Conservation (phyloP, 1,140 invertebrate genomes). For the Drosophila melanica region DNA sequence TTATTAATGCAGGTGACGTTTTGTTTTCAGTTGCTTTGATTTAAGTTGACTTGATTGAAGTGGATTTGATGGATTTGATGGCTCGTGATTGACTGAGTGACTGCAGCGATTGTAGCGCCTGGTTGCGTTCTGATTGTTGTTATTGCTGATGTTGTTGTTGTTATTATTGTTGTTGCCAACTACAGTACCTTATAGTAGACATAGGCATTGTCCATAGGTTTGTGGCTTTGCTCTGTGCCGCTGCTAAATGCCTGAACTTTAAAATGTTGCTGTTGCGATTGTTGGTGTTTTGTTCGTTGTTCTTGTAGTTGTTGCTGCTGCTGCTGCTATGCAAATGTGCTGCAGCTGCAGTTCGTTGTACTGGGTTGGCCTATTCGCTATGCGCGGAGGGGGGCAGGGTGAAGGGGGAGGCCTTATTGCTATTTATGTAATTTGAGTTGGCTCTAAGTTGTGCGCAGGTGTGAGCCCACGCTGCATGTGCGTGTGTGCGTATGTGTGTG, state of each 20-base stretch:
- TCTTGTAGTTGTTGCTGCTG: slow-evolving; percentile 16
- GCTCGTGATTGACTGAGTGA: slow-evolving; percentile 37
- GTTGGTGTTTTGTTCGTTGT: slow-evolving; percentile 28
- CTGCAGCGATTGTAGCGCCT: slow-evolving; percentile 20
- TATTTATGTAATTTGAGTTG: slow-evolving; percentile 81
- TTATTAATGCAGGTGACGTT: slow-evolving; percentile 38
- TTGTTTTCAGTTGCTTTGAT: slow-evolving; percentile 34
- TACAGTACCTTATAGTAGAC: slow-evolving; percentile 84
- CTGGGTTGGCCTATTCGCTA: slow-evolving; percentile 39
- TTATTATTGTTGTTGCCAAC: slow-evolving; percentile 24
- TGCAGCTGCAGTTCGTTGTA: slow-evolving; percentile 76
- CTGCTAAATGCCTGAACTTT: slow-evolving; percentile 61
- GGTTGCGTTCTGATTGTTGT: slow-evolving; percentile 12
- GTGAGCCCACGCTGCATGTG: slow-evolving; percentile 30
- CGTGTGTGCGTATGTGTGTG: slow-evolving; percentile 17
- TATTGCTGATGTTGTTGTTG: slow-evolving; percentile 20
- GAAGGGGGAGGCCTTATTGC: slow-evolving; percentile 33
- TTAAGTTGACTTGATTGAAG: slow-evolving; percentile 30
- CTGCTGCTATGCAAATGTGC: slow-evolving; percentile 56
- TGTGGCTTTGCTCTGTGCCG: slow-evolving; percentile 50
- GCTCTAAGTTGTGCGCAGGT: slow-evolving; percentile 54
- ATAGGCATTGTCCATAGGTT: slow-evolving; percentile 84
- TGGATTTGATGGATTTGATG: too few species aligned
- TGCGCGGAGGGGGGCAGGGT: not conserved
- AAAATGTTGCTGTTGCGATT: slow-evolving; percentile 51